These are phyloP conservation scores for Chondrosia reniformis DNA, from an alignment of 37 sponge, comb jelly and placozoan genomes.

Conservation along the genomic window DNA sequence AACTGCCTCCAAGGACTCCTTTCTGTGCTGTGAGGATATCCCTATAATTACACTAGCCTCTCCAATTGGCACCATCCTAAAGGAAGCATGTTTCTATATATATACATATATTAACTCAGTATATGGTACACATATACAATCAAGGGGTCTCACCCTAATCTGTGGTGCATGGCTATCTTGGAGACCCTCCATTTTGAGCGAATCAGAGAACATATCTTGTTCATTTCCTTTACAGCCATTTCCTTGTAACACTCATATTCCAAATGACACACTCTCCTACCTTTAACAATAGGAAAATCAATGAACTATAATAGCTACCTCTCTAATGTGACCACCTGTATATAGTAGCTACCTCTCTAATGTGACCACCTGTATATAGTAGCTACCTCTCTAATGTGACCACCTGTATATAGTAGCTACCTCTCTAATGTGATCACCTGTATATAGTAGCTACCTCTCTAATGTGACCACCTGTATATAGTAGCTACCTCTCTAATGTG, in stretches of 20 bases:
- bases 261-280: slow-evolving; percentile 70
- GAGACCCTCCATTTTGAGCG: slow-evolving; percentile 69
- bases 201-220: slow-evolving; percentile 46
- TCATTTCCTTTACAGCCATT: slow-evolving; percentile 83
- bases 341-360: too few relatives aligned
- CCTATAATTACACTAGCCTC: slow-evolving; percentile 92
- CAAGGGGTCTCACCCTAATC: slow-evolving; percentile 66
- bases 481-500: too few relatives aligned
- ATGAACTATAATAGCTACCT: not conserved
- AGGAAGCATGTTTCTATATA: not conserved
- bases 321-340: too few relatives aligned
- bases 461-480: too few relatives aligned
- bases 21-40: slow-evolving; percentile 84
- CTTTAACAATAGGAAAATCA: slow-evolving; percentile 18
- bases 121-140: not conserved
- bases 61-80: slow-evolving; percentile 83
- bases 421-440: too few relatives aligned
- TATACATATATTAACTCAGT: not conserved
- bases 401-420: too few relatives aligned
- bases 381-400: too few relatives aligned
- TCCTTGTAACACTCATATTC: slow-evolving; percentile 88
- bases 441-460: too few relatives aligned
- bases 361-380: too few relatives aligned
- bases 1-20: slow-evolving; percentile 77
- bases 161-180: slow-evolving; percentile 79